These are phyloP conservation scores for Eudyptes chrysolophus DNA, from an alignment of 2,113 vertebrate species.

Conservation along the genomic window DNA sequence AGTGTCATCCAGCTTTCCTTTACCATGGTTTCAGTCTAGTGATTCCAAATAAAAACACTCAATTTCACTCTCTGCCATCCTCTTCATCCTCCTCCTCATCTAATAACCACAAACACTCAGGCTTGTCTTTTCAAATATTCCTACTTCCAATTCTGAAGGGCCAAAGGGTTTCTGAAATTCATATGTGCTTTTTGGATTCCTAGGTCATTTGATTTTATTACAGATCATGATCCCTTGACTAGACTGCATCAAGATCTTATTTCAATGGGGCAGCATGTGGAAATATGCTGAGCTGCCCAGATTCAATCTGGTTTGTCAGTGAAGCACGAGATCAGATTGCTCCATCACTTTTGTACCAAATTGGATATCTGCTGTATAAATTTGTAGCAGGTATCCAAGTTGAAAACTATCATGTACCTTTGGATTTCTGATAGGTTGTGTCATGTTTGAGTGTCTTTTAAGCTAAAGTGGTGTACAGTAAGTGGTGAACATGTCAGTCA, in stretches of 20 bases:
- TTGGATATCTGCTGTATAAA: conserved; percentile 32
- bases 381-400: conserved; percentile 8
- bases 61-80: not conserved
- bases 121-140: not conserved
- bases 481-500: conserved; percentile 31
- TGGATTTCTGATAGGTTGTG: conserved; percentile 31
- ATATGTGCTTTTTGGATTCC: not conserved
- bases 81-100: not conserved
- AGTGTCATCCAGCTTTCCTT: not conserved
- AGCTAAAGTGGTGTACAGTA: not conserved
- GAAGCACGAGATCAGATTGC: conserved; percentile 29
- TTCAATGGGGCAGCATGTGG: not conserved
- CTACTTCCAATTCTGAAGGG: not conserved
- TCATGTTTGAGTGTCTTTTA: conserved; percentile 12
- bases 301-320: conserved; percentile 43
- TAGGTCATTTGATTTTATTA: conserved; percentile 4
- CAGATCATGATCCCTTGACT: not conserved
- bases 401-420: conserved; percentile 44
- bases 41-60: not conserved
- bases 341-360: conserved; percentile 30
- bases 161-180: not conserved
- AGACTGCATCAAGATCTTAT: conserved; percentile 24
- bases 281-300: conserved; percentile 26
- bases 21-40: not conserved
- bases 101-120: not conserved